Evolutionary conservation across 92 coral and sea anemone genomes (phyloP).

Genomic region (Isaurus tuberculatus): DNA sequence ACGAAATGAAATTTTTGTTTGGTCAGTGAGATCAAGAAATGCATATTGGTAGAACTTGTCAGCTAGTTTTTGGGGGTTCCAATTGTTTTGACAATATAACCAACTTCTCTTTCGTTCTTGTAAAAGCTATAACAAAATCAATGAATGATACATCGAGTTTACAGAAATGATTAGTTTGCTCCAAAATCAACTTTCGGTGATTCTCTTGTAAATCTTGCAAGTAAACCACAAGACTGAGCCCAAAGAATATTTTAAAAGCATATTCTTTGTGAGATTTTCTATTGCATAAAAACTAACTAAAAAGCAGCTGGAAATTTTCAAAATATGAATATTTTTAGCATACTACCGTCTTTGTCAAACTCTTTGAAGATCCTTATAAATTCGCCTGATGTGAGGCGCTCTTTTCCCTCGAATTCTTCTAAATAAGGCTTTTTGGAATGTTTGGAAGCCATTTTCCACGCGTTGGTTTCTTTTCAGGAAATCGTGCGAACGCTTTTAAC

Average conservation of each 20-base stretch:
- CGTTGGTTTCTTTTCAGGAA: not conserved
- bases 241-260: not conserved
- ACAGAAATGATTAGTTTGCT: not conserved
- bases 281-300: not conserved
- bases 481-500: not conserved
- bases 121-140: not conserved
- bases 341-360: constrained; percentile 91
- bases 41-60: no score
- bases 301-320: constrained; percentile 3
- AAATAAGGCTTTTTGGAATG: constrained; percentile 1
- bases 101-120: no score
- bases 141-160: not conserved
- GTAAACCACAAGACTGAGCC: not conserved
- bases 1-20: no score
- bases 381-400: constrained; percentile 73
- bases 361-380: constrained; percentile 81
- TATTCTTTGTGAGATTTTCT: not conserved
- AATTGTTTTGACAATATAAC: no score
- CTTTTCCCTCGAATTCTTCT: constrained; percentile 59
- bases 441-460: constrained; percentile 28
- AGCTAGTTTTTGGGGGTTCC: no score
- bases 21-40: no score
- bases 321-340: not conserved
- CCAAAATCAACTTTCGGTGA: not conserved
- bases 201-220: not conserved